Evolutionary conservation across 2,113 vertebrate species (phyloP).

Genomic region (Boulengerochromis microlepis): DNA sequence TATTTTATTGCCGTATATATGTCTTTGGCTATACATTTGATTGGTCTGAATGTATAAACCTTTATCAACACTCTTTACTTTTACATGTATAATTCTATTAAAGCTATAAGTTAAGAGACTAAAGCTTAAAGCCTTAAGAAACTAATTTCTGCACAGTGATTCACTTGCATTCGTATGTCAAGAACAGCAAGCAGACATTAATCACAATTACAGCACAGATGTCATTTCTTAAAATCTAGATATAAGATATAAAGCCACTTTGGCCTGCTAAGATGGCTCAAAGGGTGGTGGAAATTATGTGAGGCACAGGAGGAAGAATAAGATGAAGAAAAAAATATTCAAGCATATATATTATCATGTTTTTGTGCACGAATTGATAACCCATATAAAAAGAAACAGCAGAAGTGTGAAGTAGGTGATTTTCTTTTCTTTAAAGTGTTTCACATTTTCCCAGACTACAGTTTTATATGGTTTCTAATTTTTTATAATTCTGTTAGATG

Average conservation of each 20-base stretch:
- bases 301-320: not conserved
- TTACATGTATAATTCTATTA: not conserved
- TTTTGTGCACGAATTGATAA: not conserved
- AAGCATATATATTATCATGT: not conserved
- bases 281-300: not conserved
- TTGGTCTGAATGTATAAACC: not conserved
- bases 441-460: not conserved
- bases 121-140: not conserved
- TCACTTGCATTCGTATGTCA: not conserved
- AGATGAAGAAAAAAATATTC: not conserved
- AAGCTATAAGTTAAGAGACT: not conserved
- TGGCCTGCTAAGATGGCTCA: not conserved
- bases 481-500: not conserved
- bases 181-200: not conserved
- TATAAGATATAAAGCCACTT: not conserved
- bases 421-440: not conserved
- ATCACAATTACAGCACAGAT: not conserved
- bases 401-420: not conserved
- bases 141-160: not conserved
- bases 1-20: not conserved
- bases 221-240: not conserved
- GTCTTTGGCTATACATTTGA: not conserved
- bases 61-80: not conserved
- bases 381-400: not conserved
- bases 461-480: not conserved